These are phyloP conservation scores for Psophia crepitans DNA, from an alignment of 2,113 vertebrate genomes.

Conservation along the genomic window DNA sequence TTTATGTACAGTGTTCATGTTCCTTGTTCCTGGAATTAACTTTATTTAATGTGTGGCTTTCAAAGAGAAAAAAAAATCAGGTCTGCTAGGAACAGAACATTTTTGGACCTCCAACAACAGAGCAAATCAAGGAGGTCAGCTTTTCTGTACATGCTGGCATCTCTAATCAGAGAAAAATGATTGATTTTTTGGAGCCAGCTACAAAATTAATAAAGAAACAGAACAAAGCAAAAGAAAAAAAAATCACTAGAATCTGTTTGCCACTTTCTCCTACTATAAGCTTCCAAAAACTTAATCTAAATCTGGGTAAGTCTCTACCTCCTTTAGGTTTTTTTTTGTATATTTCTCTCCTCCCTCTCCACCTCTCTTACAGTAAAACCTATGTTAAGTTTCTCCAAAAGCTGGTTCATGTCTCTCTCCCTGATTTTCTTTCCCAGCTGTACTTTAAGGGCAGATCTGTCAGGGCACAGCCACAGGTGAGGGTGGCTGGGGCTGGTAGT, in stretches of 20 bases:
- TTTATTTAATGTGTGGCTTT: background rate
- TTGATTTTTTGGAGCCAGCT: background rate
- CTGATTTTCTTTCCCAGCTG: background rate
- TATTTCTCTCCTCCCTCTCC: background rate
- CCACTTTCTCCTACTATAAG: background rate
- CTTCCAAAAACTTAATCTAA: background rate
- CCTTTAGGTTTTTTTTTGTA: background rate
- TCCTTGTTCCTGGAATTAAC: background rate
- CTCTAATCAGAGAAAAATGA: background rate
- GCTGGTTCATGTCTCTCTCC: background rate
- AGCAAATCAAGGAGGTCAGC: background rate
- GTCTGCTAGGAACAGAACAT: background rate
- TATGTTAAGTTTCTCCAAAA: background rate
- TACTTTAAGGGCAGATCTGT: background rate
- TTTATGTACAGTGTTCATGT: background rate
- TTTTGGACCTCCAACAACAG: background rate
- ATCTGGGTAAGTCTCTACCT: background rate
- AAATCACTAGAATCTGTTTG: background rate
- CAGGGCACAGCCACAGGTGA: background rate
- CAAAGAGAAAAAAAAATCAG: background rate
- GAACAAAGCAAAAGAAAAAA: background rate
- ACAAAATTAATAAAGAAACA: background rate
- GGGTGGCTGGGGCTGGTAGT: accelerated
- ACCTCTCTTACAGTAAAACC: background rate
- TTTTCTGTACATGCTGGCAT: background rate